phyloP scores from a whole-genome alignment of 2,888 invertebrate genomes.

The Molanna angustata region DNA sequence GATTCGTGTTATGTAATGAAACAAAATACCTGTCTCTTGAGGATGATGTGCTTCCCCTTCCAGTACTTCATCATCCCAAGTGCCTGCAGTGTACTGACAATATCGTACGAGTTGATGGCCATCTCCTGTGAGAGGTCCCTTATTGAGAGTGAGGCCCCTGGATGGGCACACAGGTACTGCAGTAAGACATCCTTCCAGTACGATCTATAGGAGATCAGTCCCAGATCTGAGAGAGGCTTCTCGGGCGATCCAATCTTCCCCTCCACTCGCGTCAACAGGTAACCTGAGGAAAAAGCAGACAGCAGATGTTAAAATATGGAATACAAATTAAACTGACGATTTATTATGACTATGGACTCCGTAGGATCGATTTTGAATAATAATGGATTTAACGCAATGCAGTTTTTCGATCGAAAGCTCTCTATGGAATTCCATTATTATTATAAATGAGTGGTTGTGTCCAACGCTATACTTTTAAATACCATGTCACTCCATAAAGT shows the following conservation, averaged over 20 bases:
- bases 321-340: no score
- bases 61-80: slow-evolving; percentile 98
- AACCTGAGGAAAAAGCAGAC: slow-evolving; percentile 67
- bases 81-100: slow-evolving; percentile 94
- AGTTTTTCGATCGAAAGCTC: no score
- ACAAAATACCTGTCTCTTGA: slow-evolving; percentile 79
- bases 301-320: no score
- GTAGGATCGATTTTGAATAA: no score
- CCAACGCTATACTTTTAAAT: no score
- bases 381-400: no score
- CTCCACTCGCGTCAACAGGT: slow-evolving; percentile 91
- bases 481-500: no score
- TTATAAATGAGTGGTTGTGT: no score
- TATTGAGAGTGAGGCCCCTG: slow-evolving; percentile 85
- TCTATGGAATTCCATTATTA: no score
- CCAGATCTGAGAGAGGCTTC: slow-evolving; percentile 95
- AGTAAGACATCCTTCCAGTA: slow-evolving; percentile 98
- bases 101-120: slow-evolving; percentile 96
- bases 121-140: slow-evolving; percentile 86
- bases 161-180: slow-evolving; percentile 84
- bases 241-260: slow-evolving; percentile 99
- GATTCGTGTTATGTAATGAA: no score
- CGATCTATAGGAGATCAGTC: slow-evolving; percentile 94
- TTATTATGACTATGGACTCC: no score
- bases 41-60: slow-evolving; percentile 96